Evolutionary conservation across 92 coral and sea anemone species (phyloP), one percentile per base, ranked within the genome.

Genomic region (Zoanthus solanderi): DNA sequence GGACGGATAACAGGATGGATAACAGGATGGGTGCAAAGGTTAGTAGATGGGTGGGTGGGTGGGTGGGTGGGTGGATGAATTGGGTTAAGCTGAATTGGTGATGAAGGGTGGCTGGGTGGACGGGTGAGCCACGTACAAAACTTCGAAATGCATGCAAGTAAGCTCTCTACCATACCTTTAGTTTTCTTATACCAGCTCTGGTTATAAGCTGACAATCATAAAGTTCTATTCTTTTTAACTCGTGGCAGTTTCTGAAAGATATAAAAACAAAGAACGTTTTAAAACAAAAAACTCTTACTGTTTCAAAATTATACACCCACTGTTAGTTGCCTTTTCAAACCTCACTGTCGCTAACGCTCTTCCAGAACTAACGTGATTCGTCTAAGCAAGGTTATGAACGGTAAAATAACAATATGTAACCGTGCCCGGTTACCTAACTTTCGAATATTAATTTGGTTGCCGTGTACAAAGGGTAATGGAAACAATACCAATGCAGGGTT

Each of bases 201-300:
- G 99, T 97, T 60, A 97, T 95, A 72, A 95, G 85, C 75, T 97
- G 99, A 88, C 99, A 97, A 81, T 97, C 99, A 71, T 95, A 97
- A 45, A 97, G 98, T 90, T 97, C 99, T 93, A 97, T 94, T 92
- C 99, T 92, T 88, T 94, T 95, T 61, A 97, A 90, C 83, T 94
- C 87, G 61, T 90, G 98, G 82, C 99, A 97, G 81, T 94, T 91
- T 79, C 99, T 97, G 87, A 29, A 83, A 72, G 61, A 15, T 67
- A 65, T 30, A 58, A 17, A 65, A 37, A 60, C 61, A 9, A 9
- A 63, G 28, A 60, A 13, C 56, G 10, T 50, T 50, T 50, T 50
- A 0, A 13, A 18, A 2, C 9, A 50, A 50, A 50, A 50, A 50
- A 50, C 8, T 50, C 56, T 7, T 63, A 17, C 28, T 0, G 29